Base-by-base conservation (phyloP, 1,140 invertebrate genomes). In the Neuroterus valhalla region DNA sequence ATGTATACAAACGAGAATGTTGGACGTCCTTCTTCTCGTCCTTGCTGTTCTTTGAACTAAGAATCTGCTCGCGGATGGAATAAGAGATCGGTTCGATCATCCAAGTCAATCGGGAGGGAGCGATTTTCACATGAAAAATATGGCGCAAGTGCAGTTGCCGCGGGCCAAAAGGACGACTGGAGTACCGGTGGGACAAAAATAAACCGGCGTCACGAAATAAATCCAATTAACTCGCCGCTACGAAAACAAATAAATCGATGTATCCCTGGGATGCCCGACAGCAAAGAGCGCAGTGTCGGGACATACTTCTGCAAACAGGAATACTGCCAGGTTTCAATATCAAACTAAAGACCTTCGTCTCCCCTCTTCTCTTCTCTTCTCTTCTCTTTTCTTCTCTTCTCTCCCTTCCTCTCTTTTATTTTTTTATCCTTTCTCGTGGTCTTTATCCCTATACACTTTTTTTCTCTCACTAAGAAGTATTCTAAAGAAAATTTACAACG, bases 231-330 rank as follows among this genome's bases (percentile, higher is more conserved):
- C 76, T 80, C 71, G 79, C 70, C 42, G 75, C 31, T 46, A 70
- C 75, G 81, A 84, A 85, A 85, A 85, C 81, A 83, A 84, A 85
- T 85, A 84, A 82, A 85, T 82, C 78, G 82, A 85, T 80, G 77
- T 79, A 80, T 80, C 75, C 74, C 74, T 66, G 70, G 71, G 74
- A 76, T 26, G 74, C 26, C n/a, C 62, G 62, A 66, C 70, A 71
- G 23, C 62, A 55, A 76, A 79, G 76, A 72, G 73, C 66, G 72
- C 74, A 78, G 43, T 72, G 72, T 26, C 2, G 44, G 48, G 70
- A 70, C 73, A 74, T 70, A 67, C 21, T 76, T 76, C 77, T 68
- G 50, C 66, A 74, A 74, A 78, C 71, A 26, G 78, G 70, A 68
- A 66, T 26, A 50, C 42, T 23, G 52, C 26, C 46, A 43, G 77